These are phyloP conservation scores for Pomacea maculata DNA, from an alignment of 1,140 invertebrate species.

Conservation along the genomic window DNA sequence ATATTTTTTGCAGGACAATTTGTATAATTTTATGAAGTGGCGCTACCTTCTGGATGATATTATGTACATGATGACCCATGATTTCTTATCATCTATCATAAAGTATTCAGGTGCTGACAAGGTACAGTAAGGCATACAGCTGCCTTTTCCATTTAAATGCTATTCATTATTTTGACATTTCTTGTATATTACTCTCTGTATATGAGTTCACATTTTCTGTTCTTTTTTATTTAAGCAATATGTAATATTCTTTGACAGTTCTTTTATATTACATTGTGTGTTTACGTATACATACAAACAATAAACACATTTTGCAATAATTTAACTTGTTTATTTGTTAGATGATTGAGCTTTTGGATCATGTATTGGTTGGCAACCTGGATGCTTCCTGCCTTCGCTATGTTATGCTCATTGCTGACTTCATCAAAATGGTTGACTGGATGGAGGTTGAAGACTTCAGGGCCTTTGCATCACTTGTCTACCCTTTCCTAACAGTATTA, in stretches of 20 bases:
- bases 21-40: conserved; percentile 58
- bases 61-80: conserved; percentile 55
- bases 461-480: conserved; percentile 57
- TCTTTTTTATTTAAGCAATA: neutral
- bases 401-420: conserved; percentile 56
- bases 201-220: neutral
- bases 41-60: conserved; percentile 58
- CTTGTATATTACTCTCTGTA: neutral
- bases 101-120: conserved; percentile 50
- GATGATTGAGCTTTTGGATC: conserved; percentile 56
- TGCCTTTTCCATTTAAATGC: neutral
- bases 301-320: neutral
- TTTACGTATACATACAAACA: neutral
- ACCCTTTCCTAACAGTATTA: conserved; percentile 59
- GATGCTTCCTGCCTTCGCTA: conserved; percentile 60
- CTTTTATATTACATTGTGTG: neutral
- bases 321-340: conserved; percentile 31
- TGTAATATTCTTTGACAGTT: neutral
- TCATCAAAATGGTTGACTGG: conserved; percentile 58
- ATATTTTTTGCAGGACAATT: conserved; percentile 51
- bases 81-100: conserved; percentile 57
- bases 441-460: conserved; percentile 61
- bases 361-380: conserved; percentile 59
- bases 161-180: neutral
- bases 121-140: conserved; percentile 36